These are phyloP conservation scores for Koerneria pararmatus DNA, from an alignment of 2,888 invertebrate genomes.

Conservation along the genomic window DNA sequence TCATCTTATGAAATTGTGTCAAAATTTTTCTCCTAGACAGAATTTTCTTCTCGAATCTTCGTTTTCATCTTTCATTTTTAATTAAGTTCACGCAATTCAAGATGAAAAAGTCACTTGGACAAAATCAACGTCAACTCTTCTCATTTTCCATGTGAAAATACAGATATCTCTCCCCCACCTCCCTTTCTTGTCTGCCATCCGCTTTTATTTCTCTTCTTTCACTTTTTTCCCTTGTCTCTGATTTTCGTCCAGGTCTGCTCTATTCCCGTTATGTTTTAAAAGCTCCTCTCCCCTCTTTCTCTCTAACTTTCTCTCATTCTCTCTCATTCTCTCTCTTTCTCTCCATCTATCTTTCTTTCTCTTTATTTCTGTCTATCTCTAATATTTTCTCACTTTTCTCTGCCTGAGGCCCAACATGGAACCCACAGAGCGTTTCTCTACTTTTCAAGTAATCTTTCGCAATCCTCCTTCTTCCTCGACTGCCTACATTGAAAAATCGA, in stretches of 20 bases:
- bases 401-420: not conserved
- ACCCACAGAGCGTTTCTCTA: not conserved
- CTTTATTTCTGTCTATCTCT: constrained; percentile 1
- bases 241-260: not conserved
- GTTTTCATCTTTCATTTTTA: too few species aligned
- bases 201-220: not conserved
- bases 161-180: not conserved
- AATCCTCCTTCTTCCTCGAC: not conserved
- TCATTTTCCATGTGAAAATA: too few species aligned
- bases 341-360: not conserved
- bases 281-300: constrained; percentile 2
- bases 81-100: too few species aligned
- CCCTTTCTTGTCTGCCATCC: not conserved
- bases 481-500: not conserved
- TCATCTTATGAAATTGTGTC: too few species aligned
- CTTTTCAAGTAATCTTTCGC: not conserved
- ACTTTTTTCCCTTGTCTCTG: not conserved
- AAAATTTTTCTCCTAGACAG: too few species aligned
- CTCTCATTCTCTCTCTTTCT: constrained; percentile 5
- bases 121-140: too few species aligned
- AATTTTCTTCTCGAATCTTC: too few species aligned
- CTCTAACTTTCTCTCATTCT: not conserved
- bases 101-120: too few species aligned
- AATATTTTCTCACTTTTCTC: not conserved
- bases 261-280: not conserved